phyloP scores from a whole-genome alignment of 2,888 invertebrate species.

The Habroteleia sp. region DNA sequence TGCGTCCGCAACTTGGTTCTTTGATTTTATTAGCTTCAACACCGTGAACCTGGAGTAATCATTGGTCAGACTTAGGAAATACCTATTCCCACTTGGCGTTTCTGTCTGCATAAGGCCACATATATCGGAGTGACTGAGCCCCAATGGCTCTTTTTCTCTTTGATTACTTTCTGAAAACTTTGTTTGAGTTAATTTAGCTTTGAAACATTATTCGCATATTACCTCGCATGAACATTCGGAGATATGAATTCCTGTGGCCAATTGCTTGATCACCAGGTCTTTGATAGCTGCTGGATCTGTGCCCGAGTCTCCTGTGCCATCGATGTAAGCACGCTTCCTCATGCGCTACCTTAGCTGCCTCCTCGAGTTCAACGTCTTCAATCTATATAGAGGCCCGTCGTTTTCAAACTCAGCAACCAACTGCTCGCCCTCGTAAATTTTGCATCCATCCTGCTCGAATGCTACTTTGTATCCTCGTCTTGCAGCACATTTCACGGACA shows the following conservation, averaged over 20 bases:
- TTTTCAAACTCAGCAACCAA: too few species aligned
- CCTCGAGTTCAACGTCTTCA: too few species aligned
- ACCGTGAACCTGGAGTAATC: conserved; percentile 49
- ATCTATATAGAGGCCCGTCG: too few species aligned
- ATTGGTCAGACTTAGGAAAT: conserved; percentile 60
- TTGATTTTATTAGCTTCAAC: conserved; percentile 48
- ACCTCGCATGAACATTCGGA: conserved; percentile 58
- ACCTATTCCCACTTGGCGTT: conserved; percentile 58
- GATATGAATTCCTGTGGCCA: conserved; percentile 12
- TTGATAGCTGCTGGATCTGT: conserved; percentile 57
- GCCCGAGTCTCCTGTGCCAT: conserved; percentile 66
- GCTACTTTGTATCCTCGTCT: too few species aligned
- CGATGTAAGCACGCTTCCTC: conserved; percentile 59
- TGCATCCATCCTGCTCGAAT: too few species aligned
- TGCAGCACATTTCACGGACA: too few species aligned
- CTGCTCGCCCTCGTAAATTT: too few species aligned
- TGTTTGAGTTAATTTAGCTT: conserved; percentile 63
- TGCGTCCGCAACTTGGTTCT: conserved; percentile 26
- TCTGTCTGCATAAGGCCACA: conserved; percentile 66
- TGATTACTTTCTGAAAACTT: conserved; percentile 58
- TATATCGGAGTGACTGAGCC: conserved; percentile 65
- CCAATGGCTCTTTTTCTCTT: conserved; percentile 40
- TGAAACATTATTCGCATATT: conserved; percentile 61
- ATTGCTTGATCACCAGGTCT: too few species aligned
- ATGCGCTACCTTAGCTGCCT: too few species aligned